These are phyloP conservation scores for Metalampra italica DNA, from an alignment of 2,888 invertebrate species.

Conservation along the genomic window DNA sequence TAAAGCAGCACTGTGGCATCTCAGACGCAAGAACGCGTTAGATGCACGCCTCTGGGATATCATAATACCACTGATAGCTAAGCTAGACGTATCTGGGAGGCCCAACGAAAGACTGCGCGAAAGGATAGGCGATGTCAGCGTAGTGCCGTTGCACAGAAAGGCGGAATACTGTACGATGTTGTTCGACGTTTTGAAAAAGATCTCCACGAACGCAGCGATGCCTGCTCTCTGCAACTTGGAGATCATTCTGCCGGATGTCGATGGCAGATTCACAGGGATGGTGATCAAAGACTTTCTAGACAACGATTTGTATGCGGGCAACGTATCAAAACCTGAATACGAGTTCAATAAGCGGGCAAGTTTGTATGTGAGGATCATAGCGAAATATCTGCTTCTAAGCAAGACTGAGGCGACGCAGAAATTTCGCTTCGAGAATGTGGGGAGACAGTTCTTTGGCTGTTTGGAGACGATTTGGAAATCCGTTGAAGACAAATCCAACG, in stretches of 20 bases:
- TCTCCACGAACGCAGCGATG: constrained; percentile 16
- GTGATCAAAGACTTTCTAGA: constrained; percentile 21
- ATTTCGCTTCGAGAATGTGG: constrained; percentile 26
- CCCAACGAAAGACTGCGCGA: constrained; percentile 7
- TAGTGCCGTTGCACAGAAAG: constrained; percentile 30
- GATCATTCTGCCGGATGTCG: constrained; percentile 27
- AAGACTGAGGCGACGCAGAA: constrained; percentile 28
- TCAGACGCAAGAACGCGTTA: constrained; percentile 1
- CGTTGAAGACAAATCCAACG: not conserved
- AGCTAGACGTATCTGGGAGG: constrained; percentile 20
- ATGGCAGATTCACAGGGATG: constrained; percentile 23
- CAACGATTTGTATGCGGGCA: constrained; percentile 18
- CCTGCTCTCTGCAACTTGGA: constrained; percentile 25
- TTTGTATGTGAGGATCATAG: constrained; percentile 33
- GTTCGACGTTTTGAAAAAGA: constrained; percentile 25
- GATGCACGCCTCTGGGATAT: constrained; percentile 37
- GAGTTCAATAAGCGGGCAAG: constrained; percentile 1
- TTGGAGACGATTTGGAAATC: constrained; percentile 19
- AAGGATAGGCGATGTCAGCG: constrained; percentile 14
- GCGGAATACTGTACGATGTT: constrained; percentile 37
- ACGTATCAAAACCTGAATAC: constrained; percentile 6
- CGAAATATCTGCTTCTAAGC: constrained; percentile 41
- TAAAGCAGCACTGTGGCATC: constrained; percentile 28
- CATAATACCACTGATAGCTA: constrained; percentile 30
- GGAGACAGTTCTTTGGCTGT: constrained; percentile 29